A percentile compares a stretch with the other conserved stretches of the same genome.
Conservation (phyloP, 2,888 invertebrate species). For the Eledona agricola region DNA sequence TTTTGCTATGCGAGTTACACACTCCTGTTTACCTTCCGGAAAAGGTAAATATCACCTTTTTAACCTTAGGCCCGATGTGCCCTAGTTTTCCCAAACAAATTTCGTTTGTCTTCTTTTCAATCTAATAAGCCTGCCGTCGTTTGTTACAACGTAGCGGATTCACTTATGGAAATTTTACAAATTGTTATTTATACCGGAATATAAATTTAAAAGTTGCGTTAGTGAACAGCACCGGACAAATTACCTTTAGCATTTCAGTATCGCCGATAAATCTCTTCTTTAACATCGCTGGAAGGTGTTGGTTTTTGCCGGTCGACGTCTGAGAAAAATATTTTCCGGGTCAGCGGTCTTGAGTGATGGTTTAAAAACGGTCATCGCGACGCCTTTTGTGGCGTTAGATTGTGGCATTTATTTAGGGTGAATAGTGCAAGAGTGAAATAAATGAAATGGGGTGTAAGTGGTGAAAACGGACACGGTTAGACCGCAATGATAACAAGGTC, state of each 20-base stretch:
- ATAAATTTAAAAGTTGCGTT: too few relatives aligned
- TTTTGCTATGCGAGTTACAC: constrained; percentile 10
- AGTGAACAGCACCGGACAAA: too few relatives aligned
- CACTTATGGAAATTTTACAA: too few relatives aligned
- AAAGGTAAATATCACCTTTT: constrained; percentile 21
- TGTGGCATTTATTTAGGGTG: constrained; percentile 31
- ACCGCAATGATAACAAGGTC: constrained; percentile 52
- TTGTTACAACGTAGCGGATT: too few relatives aligned
- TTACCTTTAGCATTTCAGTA: too few relatives aligned
- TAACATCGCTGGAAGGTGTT: too few relatives aligned
- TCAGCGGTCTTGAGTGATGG: not conserved
- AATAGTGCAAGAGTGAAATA: constrained; percentile 35
- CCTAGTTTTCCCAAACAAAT: constrained; percentile 6
- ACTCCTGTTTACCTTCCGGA: constrained; percentile 18
- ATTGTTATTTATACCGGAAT: too few relatives aligned
- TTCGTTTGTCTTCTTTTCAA: constrained; percentile 4
- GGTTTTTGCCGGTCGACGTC: too few relatives aligned
- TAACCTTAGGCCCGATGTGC: constrained; percentile 1
- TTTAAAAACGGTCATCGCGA: constrained; percentile 15
- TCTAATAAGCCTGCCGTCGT: too few relatives aligned
- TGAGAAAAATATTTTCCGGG: not conserved
- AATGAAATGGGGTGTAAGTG: constrained; percentile 46
- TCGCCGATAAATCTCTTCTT: too few relatives aligned
- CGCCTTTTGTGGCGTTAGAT: constrained; percentile 27
- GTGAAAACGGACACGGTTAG: constrained; percentile 44